A percentile compares a stretch with the other conserved stretches of the same genome.
These are phyloP conservation scores for Ailurus styani DNA, from an alignment of 2,113 vertebrate genomes.

Conservation along the genomic window DNA sequence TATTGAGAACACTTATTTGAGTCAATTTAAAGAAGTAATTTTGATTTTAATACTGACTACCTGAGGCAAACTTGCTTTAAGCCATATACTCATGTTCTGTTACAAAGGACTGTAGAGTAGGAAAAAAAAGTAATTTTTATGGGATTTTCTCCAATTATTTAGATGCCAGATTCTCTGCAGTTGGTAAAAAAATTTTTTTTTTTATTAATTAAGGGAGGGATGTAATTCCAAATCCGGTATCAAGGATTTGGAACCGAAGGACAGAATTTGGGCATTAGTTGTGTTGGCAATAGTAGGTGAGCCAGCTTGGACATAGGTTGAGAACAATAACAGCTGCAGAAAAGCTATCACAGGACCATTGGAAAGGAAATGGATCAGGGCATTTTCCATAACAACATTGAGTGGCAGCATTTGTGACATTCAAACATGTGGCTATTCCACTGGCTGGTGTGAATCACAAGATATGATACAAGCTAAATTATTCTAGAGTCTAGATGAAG, in stretches of 20 bases:
- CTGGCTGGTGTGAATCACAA: background rate
- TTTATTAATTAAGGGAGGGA: background rate
- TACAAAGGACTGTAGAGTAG: background rate
- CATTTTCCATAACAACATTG: background rate
- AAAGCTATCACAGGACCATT: background rate
- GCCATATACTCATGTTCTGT: background rate
- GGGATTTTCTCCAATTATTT: background rate
- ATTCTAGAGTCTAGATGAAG: background rate
- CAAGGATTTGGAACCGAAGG: background rate
- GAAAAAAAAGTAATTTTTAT: conserved; percentile 33
- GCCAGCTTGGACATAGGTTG: accelerated
- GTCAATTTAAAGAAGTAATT: background rate
- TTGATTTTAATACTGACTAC: background rate
- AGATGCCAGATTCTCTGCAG: background rate
- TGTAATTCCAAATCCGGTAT: background rate
- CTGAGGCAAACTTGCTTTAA: background rate
- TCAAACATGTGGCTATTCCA: background rate
- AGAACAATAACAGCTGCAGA: background rate
- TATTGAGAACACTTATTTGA: background rate
- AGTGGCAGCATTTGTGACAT: background rate
- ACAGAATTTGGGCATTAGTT: background rate
- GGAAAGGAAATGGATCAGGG: background rate
- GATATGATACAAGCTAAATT: background rate
- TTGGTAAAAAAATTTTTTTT: background rate
- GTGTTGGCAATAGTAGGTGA: background rate